A percentile compares a stretch with the other conserved stretches of the same genome.
Evolutionary conservation across 2,113 vertebrate species (phyloP).

Genomic region (Emydura subglobosa): DNA sequence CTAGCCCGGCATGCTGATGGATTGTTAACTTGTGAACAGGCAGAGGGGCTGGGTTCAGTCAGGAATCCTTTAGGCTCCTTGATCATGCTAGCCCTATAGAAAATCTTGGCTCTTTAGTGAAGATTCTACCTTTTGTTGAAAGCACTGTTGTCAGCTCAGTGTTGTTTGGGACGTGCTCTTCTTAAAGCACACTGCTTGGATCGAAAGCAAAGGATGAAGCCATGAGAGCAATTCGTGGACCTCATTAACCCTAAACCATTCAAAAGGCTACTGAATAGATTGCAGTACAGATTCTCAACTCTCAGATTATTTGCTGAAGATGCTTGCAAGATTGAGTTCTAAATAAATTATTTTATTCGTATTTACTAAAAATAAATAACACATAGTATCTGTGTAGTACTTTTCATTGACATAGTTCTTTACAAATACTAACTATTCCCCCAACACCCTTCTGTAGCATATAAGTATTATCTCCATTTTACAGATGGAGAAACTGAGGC

Average conservation of each 20-base stretch:
- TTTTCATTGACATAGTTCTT: not conserved
- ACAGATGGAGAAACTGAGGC: not conserved
- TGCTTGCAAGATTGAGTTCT: not conserved
- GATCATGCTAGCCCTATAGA: not conserved
- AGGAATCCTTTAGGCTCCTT: not conserved
- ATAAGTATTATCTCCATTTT: conserved; percentile 16
- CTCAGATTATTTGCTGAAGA: not conserved
- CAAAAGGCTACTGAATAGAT: not conserved
- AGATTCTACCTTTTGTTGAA: not conserved
- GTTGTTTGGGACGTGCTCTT: not conserved
- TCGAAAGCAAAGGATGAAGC: not conserved
- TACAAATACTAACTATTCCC: conserved; percentile 29
- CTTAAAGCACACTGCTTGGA: not conserved
- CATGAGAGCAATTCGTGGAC: not conserved
- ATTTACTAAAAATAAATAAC: conserved; percentile 24
- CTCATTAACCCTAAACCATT: not conserved
- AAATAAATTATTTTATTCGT: not conserved
- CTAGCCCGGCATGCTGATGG: not conserved
- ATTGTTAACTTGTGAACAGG: not conserved
- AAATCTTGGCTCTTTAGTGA: not conserved
- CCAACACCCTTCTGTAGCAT: not conserved
- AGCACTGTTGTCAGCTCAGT: too few relatives aligned
- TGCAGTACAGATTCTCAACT: not conserved
- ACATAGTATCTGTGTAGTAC: not conserved
- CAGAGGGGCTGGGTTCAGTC: not conserved